Evolutionary conservation across 2,113 vertebrate genomes (phyloP), one percentile per base, ranked within the genome.

Genomic region (Dissostichus mawsoni): DNA sequence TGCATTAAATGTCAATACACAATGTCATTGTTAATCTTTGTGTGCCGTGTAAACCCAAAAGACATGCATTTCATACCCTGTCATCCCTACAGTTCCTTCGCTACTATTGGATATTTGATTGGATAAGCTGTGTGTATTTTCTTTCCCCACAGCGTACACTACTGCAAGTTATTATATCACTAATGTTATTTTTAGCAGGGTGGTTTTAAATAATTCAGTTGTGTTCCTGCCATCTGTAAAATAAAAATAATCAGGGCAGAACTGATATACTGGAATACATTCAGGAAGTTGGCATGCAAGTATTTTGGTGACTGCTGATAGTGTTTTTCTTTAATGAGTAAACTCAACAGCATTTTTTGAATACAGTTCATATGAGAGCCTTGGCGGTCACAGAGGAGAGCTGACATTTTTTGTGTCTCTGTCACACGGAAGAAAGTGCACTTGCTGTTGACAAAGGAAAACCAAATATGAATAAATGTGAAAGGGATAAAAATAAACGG

Each of bases 381-480:
- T 76, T 89, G 91, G 89, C 78, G 81, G 88, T 87, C 74, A 71
- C 51, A 72, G 67, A 86, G 81, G 80, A 89, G 81, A 89, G 73
- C 65, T 79, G 69, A 90, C 89, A 92, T 93, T 92, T 92, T 93
- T 92, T 94, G 91, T 87, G 88, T 92, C 89, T 92, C 69, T 75
- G 79, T 85, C 77, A 82, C n/a, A 53, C 79, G 83, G 80, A 71
- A 90, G 57, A 86, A 91, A 89, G 90, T 95, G 93, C 82, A 90
- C 86, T 93, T 93, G 92, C 92, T 93, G 84, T 90, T 81, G 85
- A 92, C 74, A 88, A 87, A 89, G 82, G 74, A 90, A 93, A 92
- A 82, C 80, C 51, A 91, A 90, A 89, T 77, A 83, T 69, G 62
- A 89, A 87, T 68, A 86, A 81, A 88, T 76, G 20, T 82, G 61